Evolutionary conservation across 1,140 invertebrate genomes (phyloP).

Genomic region (Drosophila ficusphila): DNA sequence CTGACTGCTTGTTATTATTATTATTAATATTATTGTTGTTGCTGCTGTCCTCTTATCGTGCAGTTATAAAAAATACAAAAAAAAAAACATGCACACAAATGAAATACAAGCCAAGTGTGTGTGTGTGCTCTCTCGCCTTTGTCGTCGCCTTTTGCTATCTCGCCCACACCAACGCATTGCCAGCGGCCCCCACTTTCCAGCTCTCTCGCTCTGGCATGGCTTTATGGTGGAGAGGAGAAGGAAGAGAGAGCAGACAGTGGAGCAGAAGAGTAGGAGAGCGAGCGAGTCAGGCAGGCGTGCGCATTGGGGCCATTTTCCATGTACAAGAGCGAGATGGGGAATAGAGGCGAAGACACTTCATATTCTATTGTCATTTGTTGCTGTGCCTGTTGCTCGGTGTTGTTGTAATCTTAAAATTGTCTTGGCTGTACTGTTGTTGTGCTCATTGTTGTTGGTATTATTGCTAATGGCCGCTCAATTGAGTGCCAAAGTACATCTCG

Average conservation of each 20-base stretch:
- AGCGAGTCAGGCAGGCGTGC: constrained; percentile 12
- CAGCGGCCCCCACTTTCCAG: constrained; percentile 39
- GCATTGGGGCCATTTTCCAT: constrained; percentile 4
- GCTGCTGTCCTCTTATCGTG: constrained; percentile 50
- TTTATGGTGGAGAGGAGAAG: not conserved
- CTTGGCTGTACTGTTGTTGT: constrained; percentile 37
- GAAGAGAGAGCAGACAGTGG: not conserved
- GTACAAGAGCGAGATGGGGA: constrained; percentile 2
- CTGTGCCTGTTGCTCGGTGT: constrained; percentile 40
- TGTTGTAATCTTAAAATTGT: constrained; percentile 81
- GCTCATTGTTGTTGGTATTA: constrained; percentile 57
- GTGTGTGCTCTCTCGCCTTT: constrained; percentile 32
- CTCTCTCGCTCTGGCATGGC: constrained; percentile 24
- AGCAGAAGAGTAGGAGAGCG: constrained; percentile 3
- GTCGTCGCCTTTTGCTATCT: constrained; percentile 33
- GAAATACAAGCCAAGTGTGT: constrained; percentile 4
- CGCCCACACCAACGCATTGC: constrained; percentile 26
- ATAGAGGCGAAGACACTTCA: constrained; percentile 56
- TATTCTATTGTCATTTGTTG: constrained; percentile 73
- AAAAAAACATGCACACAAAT: constrained; percentile 22
- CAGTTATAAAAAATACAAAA: constrained; percentile 48
- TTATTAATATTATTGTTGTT: constrained; percentile 35
- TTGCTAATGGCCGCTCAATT: constrained; percentile 80
- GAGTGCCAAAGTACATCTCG: constrained; percentile 74
- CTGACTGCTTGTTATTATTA: constrained; percentile 41